Conservation (phyloP, 2,888 invertebrate genomes). For the Machimus rusticus region DNA sequence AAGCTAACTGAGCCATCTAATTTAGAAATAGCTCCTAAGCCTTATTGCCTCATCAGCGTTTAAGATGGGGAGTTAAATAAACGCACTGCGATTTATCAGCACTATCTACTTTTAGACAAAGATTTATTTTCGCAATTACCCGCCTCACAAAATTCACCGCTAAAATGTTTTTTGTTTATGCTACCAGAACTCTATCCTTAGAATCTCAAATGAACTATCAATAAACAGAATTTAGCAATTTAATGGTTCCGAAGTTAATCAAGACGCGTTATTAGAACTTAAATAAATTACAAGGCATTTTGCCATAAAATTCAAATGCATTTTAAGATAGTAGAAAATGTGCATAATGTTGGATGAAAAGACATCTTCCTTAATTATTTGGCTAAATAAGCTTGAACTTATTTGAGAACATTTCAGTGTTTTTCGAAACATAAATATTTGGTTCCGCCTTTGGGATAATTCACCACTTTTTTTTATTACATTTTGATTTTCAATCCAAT, state of each 20-base stretch:
- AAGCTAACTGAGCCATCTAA: neutral
- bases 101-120: neutral
- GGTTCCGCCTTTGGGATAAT: neutral
- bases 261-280: neutral
- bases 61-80: neutral
- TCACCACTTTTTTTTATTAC: neutral
- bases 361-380: neutral
- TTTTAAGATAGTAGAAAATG: neutral
- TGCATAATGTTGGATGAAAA: neutral
- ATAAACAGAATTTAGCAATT: constrained; percentile 5
- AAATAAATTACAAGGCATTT: neutral
- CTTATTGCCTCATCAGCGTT: neutral
- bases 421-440: neutral
- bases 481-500: neutral
- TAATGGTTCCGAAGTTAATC: constrained; percentile 2
- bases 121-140: constrained; percentile 8
- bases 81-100: neutral
- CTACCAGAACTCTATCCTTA: neutral
- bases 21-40: neutral
- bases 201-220: neutral
- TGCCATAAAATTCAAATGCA: neutral
- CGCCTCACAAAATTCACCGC: neutral
- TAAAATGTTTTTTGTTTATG: neutral
- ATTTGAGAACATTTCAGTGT: neutral
- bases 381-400: neutral